Percentiles rank a stretch among this genome's conserved stretches.
Conservation (phyloP, 1,140 invertebrate genomes). For the Drosophila malerkotliana region DNA sequence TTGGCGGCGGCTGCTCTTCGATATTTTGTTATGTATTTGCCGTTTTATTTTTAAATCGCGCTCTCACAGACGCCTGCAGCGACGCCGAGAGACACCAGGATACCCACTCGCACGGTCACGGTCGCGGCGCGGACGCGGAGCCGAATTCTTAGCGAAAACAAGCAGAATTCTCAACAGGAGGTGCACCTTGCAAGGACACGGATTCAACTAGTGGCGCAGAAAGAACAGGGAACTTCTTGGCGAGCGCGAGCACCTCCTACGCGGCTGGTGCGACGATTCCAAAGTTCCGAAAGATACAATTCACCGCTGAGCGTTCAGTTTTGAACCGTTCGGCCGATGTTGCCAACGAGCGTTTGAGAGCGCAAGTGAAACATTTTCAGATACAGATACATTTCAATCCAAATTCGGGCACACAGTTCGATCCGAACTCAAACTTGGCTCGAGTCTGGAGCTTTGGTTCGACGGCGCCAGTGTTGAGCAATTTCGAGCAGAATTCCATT, state of each 20-base stretch:
- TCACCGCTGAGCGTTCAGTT: too few relatives aligned
- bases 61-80: conserved; percentile 26
- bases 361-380: too few relatives aligned
- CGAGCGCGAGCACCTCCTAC: background rate
- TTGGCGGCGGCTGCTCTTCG: conserved; percentile 49
- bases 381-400: too few relatives aligned
- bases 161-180: background rate
- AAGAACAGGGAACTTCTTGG: background rate
- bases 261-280: background rate
- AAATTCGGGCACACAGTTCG: too few relatives aligned
- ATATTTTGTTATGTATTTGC: conserved; percentile 77
- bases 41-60: conserved; percentile 76
- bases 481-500: too few relatives aligned
- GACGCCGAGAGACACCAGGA: conserved; percentile 16
- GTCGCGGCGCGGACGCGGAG: background rate
- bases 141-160: conserved; percentile 9
- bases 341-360: too few relatives aligned
- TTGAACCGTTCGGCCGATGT: too few relatives aligned
- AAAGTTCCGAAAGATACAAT: too few relatives aligned
- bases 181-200: conserved; percentile 4
- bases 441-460: too few relatives aligned
- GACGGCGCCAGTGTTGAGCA: too few relatives aligned
- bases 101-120: conserved; percentile 4
- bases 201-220: conserved; percentile 33
- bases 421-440: too few relatives aligned